Conservation (phyloP, 2,888 invertebrate species). For the Diadromus collaris region DNA sequence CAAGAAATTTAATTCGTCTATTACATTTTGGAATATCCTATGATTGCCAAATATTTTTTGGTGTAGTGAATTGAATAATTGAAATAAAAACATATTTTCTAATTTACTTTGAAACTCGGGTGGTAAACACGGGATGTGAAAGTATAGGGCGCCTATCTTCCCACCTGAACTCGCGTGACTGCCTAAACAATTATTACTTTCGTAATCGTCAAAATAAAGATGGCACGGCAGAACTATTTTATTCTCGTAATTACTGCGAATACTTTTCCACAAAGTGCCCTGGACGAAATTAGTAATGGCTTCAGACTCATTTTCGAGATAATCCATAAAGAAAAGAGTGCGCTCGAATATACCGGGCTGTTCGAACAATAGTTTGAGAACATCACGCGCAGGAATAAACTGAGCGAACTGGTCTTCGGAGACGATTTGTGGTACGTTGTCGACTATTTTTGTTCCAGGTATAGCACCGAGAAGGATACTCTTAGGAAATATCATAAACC, state of each 20-base stretch:
- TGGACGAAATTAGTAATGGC: conserved; percentile 51
- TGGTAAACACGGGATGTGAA: conserved; percentile 31
- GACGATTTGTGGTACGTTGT: neutral
- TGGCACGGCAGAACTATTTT: conserved; percentile 41
- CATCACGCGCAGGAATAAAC: conserved; percentile 51
- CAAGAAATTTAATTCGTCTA: conserved; percentile 23
- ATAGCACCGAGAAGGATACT: conserved; percentile 27
- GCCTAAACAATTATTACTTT: conserved; percentile 27
- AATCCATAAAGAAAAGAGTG: conserved; percentile 29
- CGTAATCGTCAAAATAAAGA: conserved; percentile 35
- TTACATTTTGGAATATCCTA: conserved; percentile 21
- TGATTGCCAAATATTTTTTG: conserved; percentile 22
- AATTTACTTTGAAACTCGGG: conserved; percentile 14
- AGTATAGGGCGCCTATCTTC: conserved; percentile 21
- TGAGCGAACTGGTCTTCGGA: conserved; percentile 44
- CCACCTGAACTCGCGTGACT: conserved; percentile 11
- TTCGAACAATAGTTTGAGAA: conserved; percentile 55
- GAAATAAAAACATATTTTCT: conserved; percentile 37
- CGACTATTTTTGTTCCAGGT: conserved; percentile 5
- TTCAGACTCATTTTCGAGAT: too few relatives aligned
- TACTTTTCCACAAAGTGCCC: conserved; percentile 50
- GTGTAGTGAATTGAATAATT: conserved; percentile 28
- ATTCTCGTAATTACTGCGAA: conserved; percentile 17
- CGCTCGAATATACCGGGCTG: conserved; percentile 40
- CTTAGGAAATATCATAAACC: neutral